phyloP scores from a whole-genome alignment of 2,797 vertebrate genomes.

The Cetoscarus ocellatus region DNA sequence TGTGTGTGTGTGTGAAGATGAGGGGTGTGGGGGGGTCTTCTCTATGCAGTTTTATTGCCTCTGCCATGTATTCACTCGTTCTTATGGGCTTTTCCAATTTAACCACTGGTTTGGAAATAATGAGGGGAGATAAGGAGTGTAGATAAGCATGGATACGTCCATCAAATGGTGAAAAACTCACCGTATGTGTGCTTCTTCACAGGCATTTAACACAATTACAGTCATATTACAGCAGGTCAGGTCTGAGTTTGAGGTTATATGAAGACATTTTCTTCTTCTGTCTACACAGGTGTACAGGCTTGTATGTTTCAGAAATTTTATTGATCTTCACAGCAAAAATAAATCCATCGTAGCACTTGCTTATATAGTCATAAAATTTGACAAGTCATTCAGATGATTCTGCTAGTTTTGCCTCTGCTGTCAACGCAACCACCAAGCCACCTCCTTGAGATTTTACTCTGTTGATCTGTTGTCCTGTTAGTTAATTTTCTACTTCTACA shows the following conservation, averaged over 20 bases:
- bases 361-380: no score
- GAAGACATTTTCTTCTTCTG: conserved; percentile 47
- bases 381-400: no score
- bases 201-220: conserved; percentile 70
- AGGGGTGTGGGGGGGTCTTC: conserved; percentile 24
- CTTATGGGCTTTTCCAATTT: conserved; percentile 85
- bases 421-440: no score
- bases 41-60: conserved; percentile 81
- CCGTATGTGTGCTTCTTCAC: conserved; percentile 68
- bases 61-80: conserved; percentile 81
- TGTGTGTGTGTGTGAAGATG: neutral
- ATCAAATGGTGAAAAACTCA: conserved; percentile 80
- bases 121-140: conserved; percentile 80
- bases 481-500: no score
- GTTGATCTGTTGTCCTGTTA: no score
- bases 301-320: neutral
- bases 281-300: conserved; percentile 15
- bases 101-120: conserved; percentile 84
- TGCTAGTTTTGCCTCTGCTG: no score
- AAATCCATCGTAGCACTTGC: neutral
- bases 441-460: no score
- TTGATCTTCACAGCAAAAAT: neutral
- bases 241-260: conserved; percentile 39
- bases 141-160: conserved; percentile 82
- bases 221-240: conserved; percentile 38